Conservation (phyloP, 2,888 invertebrate genomes). For the Gymnoscelis rufifasciata region DNA sequence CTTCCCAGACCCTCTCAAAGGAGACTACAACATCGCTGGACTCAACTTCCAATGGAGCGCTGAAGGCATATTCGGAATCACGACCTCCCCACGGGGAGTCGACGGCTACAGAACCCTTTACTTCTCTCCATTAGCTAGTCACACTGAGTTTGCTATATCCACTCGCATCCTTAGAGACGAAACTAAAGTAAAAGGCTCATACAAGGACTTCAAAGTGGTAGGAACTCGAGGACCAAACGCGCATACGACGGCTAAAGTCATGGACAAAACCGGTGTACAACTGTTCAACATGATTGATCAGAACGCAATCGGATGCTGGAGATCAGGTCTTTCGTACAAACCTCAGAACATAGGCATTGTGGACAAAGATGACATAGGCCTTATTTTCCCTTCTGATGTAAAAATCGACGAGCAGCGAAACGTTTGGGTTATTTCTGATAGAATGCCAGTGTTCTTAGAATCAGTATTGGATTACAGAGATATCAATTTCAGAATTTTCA, state of each 20-base stretch:
- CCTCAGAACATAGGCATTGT: slow-evolving; percentile 83
- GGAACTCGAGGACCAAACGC: slow-evolving; percentile 82
- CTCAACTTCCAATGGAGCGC: slow-evolving; percentile 91
- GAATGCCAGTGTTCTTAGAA: slow-evolving; percentile 88
- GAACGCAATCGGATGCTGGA: slow-evolving; percentile 92
- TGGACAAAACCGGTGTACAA: slow-evolving; percentile 86
- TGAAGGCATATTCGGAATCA: slow-evolving; percentile 89
- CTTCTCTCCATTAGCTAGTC: slow-evolving; percentile 88
- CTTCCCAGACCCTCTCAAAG: slow-evolving; percentile 88
- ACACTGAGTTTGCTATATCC: slow-evolving; percentile 88
- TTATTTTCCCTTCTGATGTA: slow-evolving; percentile 89
- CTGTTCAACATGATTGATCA: slow-evolving; percentile 88
- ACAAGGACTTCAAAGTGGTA: slow-evolving; percentile 83
- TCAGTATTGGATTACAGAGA: slow-evolving; percentile 85
- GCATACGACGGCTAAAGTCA: slow-evolving; percentile 86
- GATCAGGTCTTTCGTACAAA: slow-evolving; percentile 81
- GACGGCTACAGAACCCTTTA: slow-evolving; percentile 86
- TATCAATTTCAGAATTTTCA: slow-evolving; percentile 87
- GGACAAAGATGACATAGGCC: slow-evolving; percentile 85
- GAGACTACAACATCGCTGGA: slow-evolving; percentile 88
- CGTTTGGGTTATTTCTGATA: slow-evolving; percentile 89
- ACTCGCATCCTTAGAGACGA: slow-evolving; percentile 85
- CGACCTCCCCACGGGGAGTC: slow-evolving; percentile 81
- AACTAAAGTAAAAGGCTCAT: slow-evolving; percentile 82
- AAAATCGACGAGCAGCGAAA: slow-evolving; percentile 85